Evolutionary conservation across 2,113 vertebrate genomes (phyloP).

Genomic region (Anolis carolinensis): DNA sequence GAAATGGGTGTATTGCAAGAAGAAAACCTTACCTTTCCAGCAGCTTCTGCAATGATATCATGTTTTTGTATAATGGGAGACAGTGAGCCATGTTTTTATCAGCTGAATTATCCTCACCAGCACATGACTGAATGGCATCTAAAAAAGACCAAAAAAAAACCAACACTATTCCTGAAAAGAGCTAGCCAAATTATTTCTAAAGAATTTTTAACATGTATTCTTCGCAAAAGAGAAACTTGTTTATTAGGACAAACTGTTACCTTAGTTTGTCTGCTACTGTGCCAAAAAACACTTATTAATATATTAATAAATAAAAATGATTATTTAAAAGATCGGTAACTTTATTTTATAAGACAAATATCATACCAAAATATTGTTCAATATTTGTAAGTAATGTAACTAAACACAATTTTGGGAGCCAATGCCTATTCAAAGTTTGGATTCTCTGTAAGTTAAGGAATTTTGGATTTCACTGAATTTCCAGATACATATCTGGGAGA

Average conservation of each 20-base stretch:
- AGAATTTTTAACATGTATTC: neutral
- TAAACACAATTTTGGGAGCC: too few relatives aligned
- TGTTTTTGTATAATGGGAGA: conserved; percentile 89
- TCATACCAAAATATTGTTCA: too few relatives aligned
- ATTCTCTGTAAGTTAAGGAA: neutral
- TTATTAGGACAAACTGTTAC: neutral
- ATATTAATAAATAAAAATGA: too few relatives aligned
- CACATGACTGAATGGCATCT: conserved; percentile 88
- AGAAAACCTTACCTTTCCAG: conserved; percentile 81
- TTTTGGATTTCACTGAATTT: neutral
- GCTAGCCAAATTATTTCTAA: neutral
- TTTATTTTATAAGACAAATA: too few relatives aligned
- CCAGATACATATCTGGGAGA: neutral
- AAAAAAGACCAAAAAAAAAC: too few relatives aligned
- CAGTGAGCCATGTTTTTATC: conserved; percentile 79
- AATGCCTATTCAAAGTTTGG: neutral
- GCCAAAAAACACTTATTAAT: neutral
- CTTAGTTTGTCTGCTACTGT: neutral
- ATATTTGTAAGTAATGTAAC: too few relatives aligned
- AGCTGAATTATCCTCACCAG: conserved; percentile 75
- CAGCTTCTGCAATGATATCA: conserved; percentile 81
- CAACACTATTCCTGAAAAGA: neutral
- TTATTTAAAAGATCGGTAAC: too few relatives aligned
- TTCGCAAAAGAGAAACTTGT: neutral
- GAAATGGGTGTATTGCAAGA: neutral